Evolutionary conservation across 2,888 invertebrate species (phyloP).

Genomic region (Acanthosepion pharaonis): DNA sequence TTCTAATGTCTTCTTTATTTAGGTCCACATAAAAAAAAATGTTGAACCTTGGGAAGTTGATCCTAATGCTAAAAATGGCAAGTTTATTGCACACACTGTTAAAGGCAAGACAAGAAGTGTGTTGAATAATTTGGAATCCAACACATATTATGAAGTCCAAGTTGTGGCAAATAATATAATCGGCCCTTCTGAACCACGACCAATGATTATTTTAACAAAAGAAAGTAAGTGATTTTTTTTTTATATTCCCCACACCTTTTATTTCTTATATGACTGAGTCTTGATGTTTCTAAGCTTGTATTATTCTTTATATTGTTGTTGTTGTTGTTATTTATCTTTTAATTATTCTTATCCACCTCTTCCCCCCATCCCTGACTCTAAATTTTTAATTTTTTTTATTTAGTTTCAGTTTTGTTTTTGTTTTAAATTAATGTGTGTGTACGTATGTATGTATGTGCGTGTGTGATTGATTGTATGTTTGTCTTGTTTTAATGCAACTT

Average conservation of each 20-base stretch:
- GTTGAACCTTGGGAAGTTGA: conserved; percentile 42
- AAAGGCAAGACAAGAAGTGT: conserved; percentile 39
- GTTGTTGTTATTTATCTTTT: neutral
- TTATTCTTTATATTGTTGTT: neutral
- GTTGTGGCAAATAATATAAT: conserved; percentile 51
- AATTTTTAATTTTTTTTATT: neutral
- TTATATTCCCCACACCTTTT: neutral
- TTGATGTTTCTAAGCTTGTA: neutral
- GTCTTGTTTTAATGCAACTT: neutral
- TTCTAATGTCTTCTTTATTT: neutral
- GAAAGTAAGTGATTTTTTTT: conserved; percentile 43
- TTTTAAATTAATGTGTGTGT: neutral
- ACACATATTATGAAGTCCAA: conserved; percentile 51
- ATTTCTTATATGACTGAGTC: neutral
- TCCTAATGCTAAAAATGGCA: neutral
- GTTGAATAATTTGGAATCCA: conserved; percentile 43
- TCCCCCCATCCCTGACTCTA: neutral
- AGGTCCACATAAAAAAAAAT: conserved; percentile 48
- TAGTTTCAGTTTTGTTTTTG: neutral
- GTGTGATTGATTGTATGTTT: neutral
- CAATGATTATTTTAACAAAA: conserved; percentile 51
- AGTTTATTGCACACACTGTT: neutral
- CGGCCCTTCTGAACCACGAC: conserved; percentile 49
- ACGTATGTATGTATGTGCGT: neutral
- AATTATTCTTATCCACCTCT: neutral